Evolutionary conservation across 2,888 invertebrate species (phyloP), one percentile per base, ranked within the genome.

Genomic region (Drosophila meridiana): DNA sequence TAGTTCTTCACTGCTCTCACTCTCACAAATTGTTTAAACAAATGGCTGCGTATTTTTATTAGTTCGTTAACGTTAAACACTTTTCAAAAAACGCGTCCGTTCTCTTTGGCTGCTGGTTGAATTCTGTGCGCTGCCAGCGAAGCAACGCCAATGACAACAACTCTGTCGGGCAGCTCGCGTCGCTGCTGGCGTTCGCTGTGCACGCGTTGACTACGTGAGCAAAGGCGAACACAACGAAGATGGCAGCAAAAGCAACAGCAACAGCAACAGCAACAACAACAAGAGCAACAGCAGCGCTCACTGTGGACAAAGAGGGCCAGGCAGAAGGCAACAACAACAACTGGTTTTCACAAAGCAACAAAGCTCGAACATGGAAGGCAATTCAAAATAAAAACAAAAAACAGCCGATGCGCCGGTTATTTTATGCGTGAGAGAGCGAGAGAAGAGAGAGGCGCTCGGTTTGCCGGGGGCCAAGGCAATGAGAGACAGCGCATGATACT

Each of bases 161-260:
- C 73, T 82, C 69, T 40, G 70, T 43, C 55, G 45, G 11, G 52
- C 38, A 40, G 53, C 69, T 40, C 26, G 59, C 70, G 59, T 63
- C 75, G 34, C 65, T 48, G 77, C 32, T 43, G 4, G 28, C 66
- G 64, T 66, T 32, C 42, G 43, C 56, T 59, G 88, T 80, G 69
- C 87, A 87, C 80, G 87, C 90, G 78, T 62, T 87, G 89, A 14
- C 90, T 90, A 90, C 87, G 87, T 87, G 87, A 90, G 89, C 87
- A 87, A 61, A 78, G 76, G 70, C 89, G 84, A 78, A 60, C 60
- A 83, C 70, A 78, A 58, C 70, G 66, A 57, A 64, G 61, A 59
- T 64, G 66, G 57, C 47, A 57, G 65, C 56, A 48, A 48, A 42
- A 66, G 52, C 52, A 53, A 53, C 53, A 66, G 60, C 57, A 58